These are phyloP conservation scores for Chrysolina oricalcia DNA, from an alignment of 2,888 invertebrate genomes.

Conservation along the genomic window DNA sequence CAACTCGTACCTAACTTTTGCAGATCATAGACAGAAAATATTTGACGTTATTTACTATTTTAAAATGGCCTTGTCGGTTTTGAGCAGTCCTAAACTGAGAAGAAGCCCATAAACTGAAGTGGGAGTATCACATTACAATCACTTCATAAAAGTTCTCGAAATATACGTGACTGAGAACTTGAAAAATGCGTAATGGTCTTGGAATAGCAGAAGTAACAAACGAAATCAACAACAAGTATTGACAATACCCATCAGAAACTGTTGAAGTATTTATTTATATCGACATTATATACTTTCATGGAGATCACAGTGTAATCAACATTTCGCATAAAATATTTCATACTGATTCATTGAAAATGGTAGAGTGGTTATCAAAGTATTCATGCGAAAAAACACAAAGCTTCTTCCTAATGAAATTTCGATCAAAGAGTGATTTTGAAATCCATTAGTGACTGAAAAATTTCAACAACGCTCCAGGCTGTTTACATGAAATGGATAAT, in stretches of 20 bases:
- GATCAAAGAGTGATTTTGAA: constrained; percentile 1
- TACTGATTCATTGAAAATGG: not conserved
- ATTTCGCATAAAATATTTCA: not conserved
- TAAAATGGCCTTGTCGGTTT: constrained; percentile 7
- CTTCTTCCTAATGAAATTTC: not conserved
- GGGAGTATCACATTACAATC: constrained; percentile 8
- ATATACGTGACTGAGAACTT: constrained; percentile 2
- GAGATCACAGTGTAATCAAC: not conserved
- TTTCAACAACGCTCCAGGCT: constrained; percentile 1
- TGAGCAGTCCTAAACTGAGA: constrained; percentile 3
- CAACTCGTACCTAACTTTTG: not conserved
- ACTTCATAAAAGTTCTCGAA: constrained; percentile 6
- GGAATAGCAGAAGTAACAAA: not conserved
- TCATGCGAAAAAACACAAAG: not conserved
- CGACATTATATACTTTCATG: not conserved
- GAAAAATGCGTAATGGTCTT: not conserved
- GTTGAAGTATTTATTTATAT: not conserved
- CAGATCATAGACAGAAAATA: not conserved
- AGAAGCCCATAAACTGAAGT: constrained; percentile 14
- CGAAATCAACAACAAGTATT: not conserved
- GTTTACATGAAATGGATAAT: constrained; percentile 1
- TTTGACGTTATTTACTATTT: constrained; percentile 1
- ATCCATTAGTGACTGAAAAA: constrained; percentile 19
- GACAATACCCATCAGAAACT: not conserved
- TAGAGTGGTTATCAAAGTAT: not conserved